Conservation (phyloP, 2,888 invertebrate species). For the Zygothrica quintamaculata region DNA sequence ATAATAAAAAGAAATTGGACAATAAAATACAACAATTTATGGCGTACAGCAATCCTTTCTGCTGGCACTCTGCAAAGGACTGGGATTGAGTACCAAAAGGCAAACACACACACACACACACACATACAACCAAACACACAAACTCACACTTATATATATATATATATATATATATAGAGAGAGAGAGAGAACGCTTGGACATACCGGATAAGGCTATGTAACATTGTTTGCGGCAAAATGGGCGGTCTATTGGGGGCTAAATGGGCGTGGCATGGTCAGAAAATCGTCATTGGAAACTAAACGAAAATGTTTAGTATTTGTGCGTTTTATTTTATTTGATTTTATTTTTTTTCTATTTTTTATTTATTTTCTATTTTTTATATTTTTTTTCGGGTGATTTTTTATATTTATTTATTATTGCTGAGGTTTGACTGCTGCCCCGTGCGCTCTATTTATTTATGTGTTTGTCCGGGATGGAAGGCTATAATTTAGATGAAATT, state of each 20-base stretch:
- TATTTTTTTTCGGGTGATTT: constrained; percentile 15
- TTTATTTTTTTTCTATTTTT: constrained; percentile 22
- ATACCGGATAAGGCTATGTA: constrained; percentile 56
- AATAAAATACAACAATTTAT: constrained; percentile 80
- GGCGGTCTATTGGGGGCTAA: constrained; percentile 14
- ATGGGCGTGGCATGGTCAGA: constrained; percentile 52
- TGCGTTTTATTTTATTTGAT: constrained; percentile 57
- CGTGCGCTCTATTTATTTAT: constrained; percentile 44
- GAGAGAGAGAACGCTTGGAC: constrained; percentile 21
- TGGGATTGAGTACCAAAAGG: constrained; percentile 7
- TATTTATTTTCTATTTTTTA: constrained; percentile 7
- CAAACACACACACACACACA: not conserved
- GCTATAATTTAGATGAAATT: constrained; percentile 30
- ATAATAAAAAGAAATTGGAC: constrained; percentile 80
- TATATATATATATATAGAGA: no score
- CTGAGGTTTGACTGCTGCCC: constrained; percentile 32
- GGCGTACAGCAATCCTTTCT: constrained; percentile 76
- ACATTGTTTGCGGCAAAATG: constrained; percentile 59
- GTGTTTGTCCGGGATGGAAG: constrained; percentile 20
- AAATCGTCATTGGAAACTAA: constrained; percentile 77
- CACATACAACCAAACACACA: not conserved
- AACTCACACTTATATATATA: not conserved
- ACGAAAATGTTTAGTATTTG: constrained; percentile 74
- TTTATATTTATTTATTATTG: constrained; percentile 66
- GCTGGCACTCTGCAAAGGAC: constrained; percentile 59